Percentiles rank a stretch among this genome's conserved stretches.
These are phyloP conservation scores for Sternotherus odoratus DNA, from an alignment of 2,797 vertebrate species.

Conservation along the genomic window DNA sequence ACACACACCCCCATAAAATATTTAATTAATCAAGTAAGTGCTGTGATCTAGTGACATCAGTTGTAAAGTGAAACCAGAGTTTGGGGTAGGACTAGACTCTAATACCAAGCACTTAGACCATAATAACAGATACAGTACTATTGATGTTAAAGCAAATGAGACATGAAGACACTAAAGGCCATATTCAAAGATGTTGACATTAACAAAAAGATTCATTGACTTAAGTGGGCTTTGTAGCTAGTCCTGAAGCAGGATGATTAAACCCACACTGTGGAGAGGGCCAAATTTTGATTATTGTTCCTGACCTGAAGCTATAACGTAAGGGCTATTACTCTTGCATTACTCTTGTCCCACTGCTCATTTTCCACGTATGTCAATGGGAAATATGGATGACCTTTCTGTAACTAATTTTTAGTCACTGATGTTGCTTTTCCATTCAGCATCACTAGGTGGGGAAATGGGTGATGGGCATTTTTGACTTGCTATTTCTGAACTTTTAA, in stretches of 20 bases:
- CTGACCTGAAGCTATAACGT: neutral
- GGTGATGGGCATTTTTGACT: neutral
- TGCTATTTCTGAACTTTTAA: neutral
- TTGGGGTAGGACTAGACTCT: too few species aligned
- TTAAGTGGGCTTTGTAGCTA: constrained; percentile 1
- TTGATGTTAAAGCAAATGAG: neutral
- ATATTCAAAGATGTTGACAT: neutral
- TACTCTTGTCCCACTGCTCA: neutral
- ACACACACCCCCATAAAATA: too few species aligned
- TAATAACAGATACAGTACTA: neutral
- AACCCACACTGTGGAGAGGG: neutral
- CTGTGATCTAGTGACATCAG: too few species aligned
- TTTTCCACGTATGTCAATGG: neutral
- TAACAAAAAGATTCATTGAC: neutral
- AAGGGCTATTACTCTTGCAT: neutral
- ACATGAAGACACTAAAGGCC: accelerated
- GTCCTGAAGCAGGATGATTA: neutral
- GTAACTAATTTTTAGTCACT: neutral
- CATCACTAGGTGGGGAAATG: neutral
- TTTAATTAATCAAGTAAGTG: too few species aligned
- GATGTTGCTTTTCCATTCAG: neutral
- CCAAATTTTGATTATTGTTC: neutral
- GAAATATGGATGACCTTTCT: neutral
- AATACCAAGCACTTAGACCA: neutral
- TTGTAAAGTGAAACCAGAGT: too few species aligned